Conservation (phyloP, 2,888 invertebrate genomes). For the Cistogaster globosa region DNA sequence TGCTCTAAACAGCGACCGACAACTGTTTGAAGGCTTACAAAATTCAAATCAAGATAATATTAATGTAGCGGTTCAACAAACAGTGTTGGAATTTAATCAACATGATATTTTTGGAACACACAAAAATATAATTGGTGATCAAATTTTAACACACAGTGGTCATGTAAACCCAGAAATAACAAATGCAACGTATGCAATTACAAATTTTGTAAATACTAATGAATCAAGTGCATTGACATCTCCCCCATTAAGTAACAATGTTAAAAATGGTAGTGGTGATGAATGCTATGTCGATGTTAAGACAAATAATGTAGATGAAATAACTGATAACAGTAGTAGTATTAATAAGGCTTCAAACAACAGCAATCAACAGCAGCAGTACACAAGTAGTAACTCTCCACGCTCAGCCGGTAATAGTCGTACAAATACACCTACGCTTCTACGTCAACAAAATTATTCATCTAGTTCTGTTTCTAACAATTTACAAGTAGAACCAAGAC, state of each 20-base stretch:
- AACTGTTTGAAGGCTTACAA: neutral
- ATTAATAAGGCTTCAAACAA: slow-evolving; percentile 77
- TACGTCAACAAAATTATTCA: slow-evolving; percentile 55
- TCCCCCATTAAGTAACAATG: slow-evolving; percentile 64
- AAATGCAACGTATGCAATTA: slow-evolving; percentile 42
- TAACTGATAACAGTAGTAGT: slow-evolving; percentile 44
- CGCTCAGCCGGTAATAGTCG: slow-evolving; percentile 57
- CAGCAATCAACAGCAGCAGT: slow-evolving; percentile 72
- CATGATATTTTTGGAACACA: slow-evolving; percentile 71
- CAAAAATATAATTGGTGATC: slow-evolving; percentile 24
- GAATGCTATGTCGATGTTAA: slow-evolving; percentile 4
- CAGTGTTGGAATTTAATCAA: slow-evolving; percentile 61
- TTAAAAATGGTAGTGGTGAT: slow-evolving; percentile 75
- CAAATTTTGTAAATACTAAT: slow-evolving; percentile 76
- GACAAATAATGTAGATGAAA: slow-evolving; percentile 29
- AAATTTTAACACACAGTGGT: slow-evolving; percentile 58
- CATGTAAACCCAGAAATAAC: slow-evolving; percentile 47
- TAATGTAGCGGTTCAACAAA: slow-evolving; percentile 64
- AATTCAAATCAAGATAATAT: slow-evolving; percentile 20
- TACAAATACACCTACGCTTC: slow-evolving; percentile 56
- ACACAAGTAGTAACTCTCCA: slow-evolving; percentile 72
- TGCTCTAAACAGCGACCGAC: slow-evolving; percentile 3
- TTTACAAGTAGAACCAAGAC: slow-evolving; percentile 57
- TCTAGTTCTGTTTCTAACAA: slow-evolving; percentile 44
- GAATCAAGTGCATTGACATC: slow-evolving; percentile 85